Base-by-base conservation (phyloP, 2,113 vertebrate species). In the Nibea albiflora region DNA sequence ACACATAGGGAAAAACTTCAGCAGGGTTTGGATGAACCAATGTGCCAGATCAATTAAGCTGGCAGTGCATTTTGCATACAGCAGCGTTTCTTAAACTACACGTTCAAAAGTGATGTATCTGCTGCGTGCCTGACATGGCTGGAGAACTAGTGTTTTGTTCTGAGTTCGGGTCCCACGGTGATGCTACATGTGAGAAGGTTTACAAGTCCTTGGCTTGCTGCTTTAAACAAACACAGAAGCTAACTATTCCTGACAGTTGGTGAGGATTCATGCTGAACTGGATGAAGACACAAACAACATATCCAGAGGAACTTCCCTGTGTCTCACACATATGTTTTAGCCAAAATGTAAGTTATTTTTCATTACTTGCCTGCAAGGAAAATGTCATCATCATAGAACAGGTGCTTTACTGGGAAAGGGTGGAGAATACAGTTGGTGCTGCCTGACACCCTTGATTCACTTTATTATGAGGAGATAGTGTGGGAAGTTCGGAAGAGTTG, bases 241-340 rank as follows among this genome's bases (percentile, higher is more conserved):
- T 89, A 86, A 90, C 56, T 9, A 20, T 69, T 90, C 44, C 84
- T 90, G 88, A 89, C 88, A 88, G 80, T 80, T 65, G 52, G 54
- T 81, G 80, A 85, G 63, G 75, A 70, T 73, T 84, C 50, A n/a
- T 15, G 46, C 50, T 44, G 52, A 80, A 88, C 15, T 68, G 69
- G 66, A 83, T 49, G 47, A 77, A 90, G 58, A 78, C 80, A 83
- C 28, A n/a, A 76, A 76, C 83, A 86, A 66, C 86, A 67, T 72
- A 77, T 71, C 76, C 69, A 77, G 19, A 49, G 69, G 57, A 88
- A 89, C 71, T 73, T 70, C 64, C 26, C 24, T 1, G 35, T 69
- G 61, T 80, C 75, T 82, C 73, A 56, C 58, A 73, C 35, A 14
- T 57, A 77, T 42, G 53, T 46, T 68, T 80, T 73, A 46, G 72